Evolutionary conservation across 2,113 vertebrate species (phyloP).

Genomic region (Formicarius rufipectus): DNA sequence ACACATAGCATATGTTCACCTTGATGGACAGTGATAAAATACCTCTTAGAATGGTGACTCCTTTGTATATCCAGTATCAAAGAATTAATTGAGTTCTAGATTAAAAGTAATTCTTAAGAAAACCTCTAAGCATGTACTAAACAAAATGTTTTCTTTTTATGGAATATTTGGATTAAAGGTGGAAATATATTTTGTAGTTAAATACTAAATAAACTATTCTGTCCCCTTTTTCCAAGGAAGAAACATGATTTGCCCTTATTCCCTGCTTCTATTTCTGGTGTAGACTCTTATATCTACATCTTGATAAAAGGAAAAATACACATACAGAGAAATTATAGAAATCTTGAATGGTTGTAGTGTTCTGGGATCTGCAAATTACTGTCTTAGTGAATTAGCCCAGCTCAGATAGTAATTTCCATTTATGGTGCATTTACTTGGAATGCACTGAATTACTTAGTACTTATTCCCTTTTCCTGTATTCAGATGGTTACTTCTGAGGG

Average conservation of each 20-base stretch:
- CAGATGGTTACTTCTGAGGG: background rate
- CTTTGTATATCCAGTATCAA: background rate
- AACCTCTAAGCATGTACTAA: background rate
- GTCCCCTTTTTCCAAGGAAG: background rate
- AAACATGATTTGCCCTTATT: background rate
- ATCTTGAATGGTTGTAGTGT: background rate
- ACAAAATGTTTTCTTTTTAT: background rate
- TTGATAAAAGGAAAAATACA: background rate
- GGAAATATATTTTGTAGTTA: background rate
- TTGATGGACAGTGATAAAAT: background rate
- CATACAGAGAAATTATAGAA: background rate
- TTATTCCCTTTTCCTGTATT: background rate
- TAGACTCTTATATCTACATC: background rate
- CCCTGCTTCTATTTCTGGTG: background rate
- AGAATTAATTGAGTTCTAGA: background rate
- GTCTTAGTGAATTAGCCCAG: slow-evolving; percentile 9
- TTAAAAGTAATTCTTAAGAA: background rate
- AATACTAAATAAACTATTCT: background rate
- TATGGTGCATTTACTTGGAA: background rate
- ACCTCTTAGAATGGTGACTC: background rate
- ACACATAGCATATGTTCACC: background rate
- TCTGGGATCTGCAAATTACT: background rate
- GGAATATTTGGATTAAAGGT: background rate
- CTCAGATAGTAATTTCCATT: background rate
- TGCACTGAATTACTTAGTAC: background rate